Base-by-base conservation (phyloP, 2,888 invertebrate genomes). In the Euzetes globulus region DNA sequence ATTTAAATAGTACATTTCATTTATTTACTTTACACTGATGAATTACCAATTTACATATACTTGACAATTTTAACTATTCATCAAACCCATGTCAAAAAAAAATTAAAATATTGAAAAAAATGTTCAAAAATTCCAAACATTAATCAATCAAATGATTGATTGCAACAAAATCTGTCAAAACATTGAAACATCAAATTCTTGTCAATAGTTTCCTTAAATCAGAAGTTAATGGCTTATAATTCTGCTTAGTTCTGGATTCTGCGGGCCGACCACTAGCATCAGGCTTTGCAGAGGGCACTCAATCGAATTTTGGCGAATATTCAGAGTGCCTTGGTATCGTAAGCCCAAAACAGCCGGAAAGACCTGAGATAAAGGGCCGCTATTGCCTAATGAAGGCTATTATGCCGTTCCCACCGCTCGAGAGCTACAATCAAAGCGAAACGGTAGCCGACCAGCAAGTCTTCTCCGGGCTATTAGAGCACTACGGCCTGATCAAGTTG, bases 311-410 rank as follows among this genome's bases (percentile, higher is more conserved):
- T 17, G 63, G 63, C 6, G 63, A 63, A 37, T 63, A 63, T 19
- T 1, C n/a, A 37, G 63, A 63, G 27, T 63, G 63, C 37, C 63
- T 63, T 7, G 5, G 15, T n/a, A 63, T 63, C 6, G 63, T 19
- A 2, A 63, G 63, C 15, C 63, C 63, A 1, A 37, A 29, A 33
- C 3, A 2, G 3, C n/a, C 17, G 13, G 19, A 63, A 6, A 63
- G 27, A 5, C 17, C 29, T 1, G 5, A 13, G 15, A 63, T 37
- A 2, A 63, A 29, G 0, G 63, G 63, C 3, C 63, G 27, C 4
- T 63, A 63, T n/a, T 63, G 63, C n/a, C 19, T 63, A n/a, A n/a
- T 33, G 33, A 68, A 68, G 1, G 45, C 13, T 9, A 68, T 68
- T 1, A n/a, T 68, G 6, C 68, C 68, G 1, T 68, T 41, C 22